Base-by-base conservation (phyloP, 2,888 invertebrate species). In the Cephus runcator region DNA sequence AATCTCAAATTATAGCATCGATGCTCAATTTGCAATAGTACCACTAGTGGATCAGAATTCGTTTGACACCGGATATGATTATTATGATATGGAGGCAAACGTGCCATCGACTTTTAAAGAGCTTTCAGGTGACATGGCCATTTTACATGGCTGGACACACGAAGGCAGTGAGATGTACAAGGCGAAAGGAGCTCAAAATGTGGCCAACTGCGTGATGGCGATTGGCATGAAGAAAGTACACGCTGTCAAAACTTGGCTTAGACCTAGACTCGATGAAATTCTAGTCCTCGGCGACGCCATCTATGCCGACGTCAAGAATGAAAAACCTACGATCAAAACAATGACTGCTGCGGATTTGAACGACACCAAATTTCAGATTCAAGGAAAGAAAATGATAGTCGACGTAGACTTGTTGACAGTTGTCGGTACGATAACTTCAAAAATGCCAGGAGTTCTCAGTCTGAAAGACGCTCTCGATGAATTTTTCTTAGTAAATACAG, bases 111-210 rank as follows among this genome's bases (percentile, higher is more conserved):
- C 85, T 4, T 90, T 90, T 74, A 83, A 79, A 30, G 86, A 88
- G 23, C 69, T 89, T 3, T 56, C 85, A 0, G 80, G 79, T 0
- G 78, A 83, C 11, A 79, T 85, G 77, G 81, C 85, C 0, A 88
- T 91, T 23, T 83, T 91, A 35, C 90, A 88, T 68, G 91, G 90
- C 9, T 80, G 86, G 79, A 90, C 88, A 0, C 89, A 90, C 78
- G 88, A 89, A 69, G 79, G 74, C 11, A 87, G 85, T 73, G 87
- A 87, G 0, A 79, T 85, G 35, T 91, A 90, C 81, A 89, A 87
- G 34, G 86, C 83, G 0, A 88, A 88, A 69, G 90, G 90, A 0
- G 83, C 81, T 0, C 90, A 90, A 69, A 90, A 86, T 36, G 85
- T 87, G 1, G 85, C 86, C 0, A 89, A 88, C 78, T 90, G 90